Conservation (phyloP, 2,113 vertebrate species). For the Nothobranchius kuhntae region DNA sequence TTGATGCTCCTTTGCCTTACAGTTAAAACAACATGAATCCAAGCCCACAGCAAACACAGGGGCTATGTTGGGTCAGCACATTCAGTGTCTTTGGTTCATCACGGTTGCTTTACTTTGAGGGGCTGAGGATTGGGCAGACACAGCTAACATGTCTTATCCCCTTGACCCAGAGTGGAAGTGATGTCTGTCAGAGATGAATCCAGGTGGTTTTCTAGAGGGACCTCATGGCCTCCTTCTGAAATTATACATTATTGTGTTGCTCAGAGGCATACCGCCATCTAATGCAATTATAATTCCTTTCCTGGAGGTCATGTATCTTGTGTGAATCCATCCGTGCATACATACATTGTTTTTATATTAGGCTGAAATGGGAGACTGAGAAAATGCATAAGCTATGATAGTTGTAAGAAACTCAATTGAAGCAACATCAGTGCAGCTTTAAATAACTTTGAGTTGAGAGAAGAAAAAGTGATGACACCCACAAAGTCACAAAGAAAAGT, state of each 20-base stretch:
- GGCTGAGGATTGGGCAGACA: constrained; percentile 50
- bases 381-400: constrained; percentile 22
- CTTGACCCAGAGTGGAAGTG: constrained; percentile 57
- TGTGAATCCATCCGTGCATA: constrained; percentile 36
- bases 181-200: constrained; percentile 72
- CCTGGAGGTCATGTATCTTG: constrained; percentile 32
- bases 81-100: constrained; percentile 58
- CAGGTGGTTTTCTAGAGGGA: constrained; percentile 47
- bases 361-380: constrained; percentile 14
- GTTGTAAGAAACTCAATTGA: constrained; percentile 24
- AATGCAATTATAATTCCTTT: constrained; percentile 49
- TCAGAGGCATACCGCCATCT: constrained; percentile 46
- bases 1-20: constrained; percentile 12
- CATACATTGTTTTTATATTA: constrained; percentile 35
- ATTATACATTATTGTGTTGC: constrained; percentile 63
- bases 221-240: constrained; percentile 59
- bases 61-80: constrained; percentile 35
- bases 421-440: constrained; percentile 6
- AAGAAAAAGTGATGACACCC: constrained; percentile 17
- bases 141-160: constrained; percentile 66
- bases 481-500: constrained; percentile 15
- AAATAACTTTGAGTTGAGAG: constrained; percentile 11
- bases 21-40: constrained; percentile 23
- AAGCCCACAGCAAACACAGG: constrained; percentile 21
- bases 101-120: constrained; percentile 70